These are phyloP conservation scores for Mus minutoides DNA, from an alignment of 2,797 vertebrate genomes.

Conservation along the genomic window DNA sequence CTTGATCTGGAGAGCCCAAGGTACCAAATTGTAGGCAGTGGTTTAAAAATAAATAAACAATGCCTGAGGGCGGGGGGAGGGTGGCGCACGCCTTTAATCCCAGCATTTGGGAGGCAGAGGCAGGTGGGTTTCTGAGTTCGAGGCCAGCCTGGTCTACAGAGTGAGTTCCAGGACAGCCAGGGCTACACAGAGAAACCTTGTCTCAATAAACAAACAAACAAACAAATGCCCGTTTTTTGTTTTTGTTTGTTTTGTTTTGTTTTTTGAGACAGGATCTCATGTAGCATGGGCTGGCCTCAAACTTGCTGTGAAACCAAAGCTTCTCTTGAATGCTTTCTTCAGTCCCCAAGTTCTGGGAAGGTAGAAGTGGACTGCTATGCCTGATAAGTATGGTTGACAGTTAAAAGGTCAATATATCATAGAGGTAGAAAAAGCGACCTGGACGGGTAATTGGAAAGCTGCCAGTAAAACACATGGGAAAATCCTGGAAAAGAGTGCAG, in stretches of 20 bases:
- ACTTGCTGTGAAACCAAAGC: not conserved
- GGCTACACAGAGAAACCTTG: too few species aligned
- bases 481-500: not conserved
- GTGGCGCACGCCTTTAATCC: too few species aligned
- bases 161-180: too few species aligned
- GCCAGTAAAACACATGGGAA: not conserved
- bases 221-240: too few species aligned
- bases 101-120: too few species aligned
- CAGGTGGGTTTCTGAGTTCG: too few species aligned
- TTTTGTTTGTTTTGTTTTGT: too few species aligned
- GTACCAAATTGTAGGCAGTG: conserved; percentile 13
- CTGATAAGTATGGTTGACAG: not conserved
- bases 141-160: too few species aligned
- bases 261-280: not conserved
- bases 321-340: not conserved
- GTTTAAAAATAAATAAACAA: not conserved
- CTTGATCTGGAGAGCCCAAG: not conserved
- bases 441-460: not conserved
- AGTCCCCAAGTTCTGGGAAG: not conserved
- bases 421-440: not conserved
- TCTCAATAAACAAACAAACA: too few species aligned
- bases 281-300: not conserved
- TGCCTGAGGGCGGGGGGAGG: too few species aligned
- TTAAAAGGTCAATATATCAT: not conserved
- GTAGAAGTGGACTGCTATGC: not conserved